Percentiles rank a stretch among this genome's conserved stretches.
Evolutionary conservation across 1,140 invertebrate species (phyloP).

Genomic region (Mizuhopecten yessoensis): DNA sequence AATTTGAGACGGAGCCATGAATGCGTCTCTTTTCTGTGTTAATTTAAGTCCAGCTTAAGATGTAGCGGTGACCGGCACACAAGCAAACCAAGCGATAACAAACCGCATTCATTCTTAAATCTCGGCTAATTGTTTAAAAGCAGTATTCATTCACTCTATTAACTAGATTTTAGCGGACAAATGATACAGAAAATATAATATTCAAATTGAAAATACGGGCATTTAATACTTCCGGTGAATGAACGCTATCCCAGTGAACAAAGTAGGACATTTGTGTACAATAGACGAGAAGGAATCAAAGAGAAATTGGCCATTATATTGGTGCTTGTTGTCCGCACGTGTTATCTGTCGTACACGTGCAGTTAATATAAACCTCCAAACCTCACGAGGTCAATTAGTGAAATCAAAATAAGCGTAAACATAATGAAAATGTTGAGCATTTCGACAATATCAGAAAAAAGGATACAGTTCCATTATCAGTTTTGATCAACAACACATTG

Average conservation of each 20-base stretch:
- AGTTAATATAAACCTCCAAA: not conserved
- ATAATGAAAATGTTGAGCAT: not conserved
- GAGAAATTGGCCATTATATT: slow-evolving; percentile 28
- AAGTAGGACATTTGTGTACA: slow-evolving; percentile 25
- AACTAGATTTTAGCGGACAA: slow-evolving; percentile 38
- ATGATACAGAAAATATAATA: slow-evolving; percentile 36
- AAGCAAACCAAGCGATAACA: not conserved
- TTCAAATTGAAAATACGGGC: slow-evolving; percentile 38
- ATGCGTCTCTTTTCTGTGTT: not conserved
- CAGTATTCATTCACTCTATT: not conserved
- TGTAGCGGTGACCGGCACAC: not conserved
- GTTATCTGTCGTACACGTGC: not conserved
- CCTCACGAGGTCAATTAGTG: not conserved
- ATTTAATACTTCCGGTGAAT: not conserved
- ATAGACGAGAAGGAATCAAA: not conserved
- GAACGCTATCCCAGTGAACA: not conserved
- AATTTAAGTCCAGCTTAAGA: slow-evolving; percentile 39
- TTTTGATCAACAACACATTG: not conserved
- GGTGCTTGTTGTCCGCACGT: slow-evolving; percentile 29
- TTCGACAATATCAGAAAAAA: not conserved
- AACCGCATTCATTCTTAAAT: slow-evolving; percentile 25
- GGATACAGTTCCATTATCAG: not conserved
- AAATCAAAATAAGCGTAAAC: not conserved
- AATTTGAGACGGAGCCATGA: not conserved
- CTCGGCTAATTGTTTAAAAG: slow-evolving; percentile 33